These are phyloP conservation scores for Cenopis cana DNA, from an alignment of 2,888 invertebrate genomes.

Conservation along the genomic window DNA sequence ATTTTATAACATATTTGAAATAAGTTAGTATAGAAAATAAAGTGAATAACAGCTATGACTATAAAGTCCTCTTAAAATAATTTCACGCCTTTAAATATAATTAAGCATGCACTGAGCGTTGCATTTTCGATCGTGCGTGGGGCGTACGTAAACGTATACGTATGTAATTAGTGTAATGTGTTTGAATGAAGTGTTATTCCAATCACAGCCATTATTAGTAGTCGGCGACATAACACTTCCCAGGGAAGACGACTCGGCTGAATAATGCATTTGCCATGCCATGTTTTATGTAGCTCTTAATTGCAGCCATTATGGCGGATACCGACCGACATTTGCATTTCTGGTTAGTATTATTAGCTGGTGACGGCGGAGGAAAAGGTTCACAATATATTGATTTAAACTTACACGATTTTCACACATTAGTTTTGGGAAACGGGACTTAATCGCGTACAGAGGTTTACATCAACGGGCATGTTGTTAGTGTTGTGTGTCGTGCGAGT, in stretches of 20 bases:
- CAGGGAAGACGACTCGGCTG: constrained; percentile 34
- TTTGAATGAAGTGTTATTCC: constrained; percentile 21
- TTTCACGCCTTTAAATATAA: constrained; percentile 7
- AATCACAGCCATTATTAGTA: constrained; percentile 29
- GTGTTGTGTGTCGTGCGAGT: no score
- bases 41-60: background rate
- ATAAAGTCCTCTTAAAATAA: background rate
- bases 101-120: background rate
- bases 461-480: no score
- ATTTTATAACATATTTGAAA: no score
- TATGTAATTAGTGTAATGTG: constrained; percentile 26
- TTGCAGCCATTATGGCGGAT: constrained; percentile 36
- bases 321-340: constrained; percentile 32
- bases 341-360: constrained; percentile 24
- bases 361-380: constrained; percentile 1
- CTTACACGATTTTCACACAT: no score
- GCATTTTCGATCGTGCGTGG: constrained; percentile 7
- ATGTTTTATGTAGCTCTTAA: constrained; percentile 38
- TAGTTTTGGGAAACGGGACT: no score
- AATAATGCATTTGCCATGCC: constrained; percentile 32
- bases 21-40: no score
- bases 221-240: constrained; percentile 24
- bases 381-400: no score
- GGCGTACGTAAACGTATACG: no score
- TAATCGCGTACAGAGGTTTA: no score